Evolutionary conservation across 2,888 invertebrate genomes (phyloP).

Genomic region (Nezara viridula): DNA sequence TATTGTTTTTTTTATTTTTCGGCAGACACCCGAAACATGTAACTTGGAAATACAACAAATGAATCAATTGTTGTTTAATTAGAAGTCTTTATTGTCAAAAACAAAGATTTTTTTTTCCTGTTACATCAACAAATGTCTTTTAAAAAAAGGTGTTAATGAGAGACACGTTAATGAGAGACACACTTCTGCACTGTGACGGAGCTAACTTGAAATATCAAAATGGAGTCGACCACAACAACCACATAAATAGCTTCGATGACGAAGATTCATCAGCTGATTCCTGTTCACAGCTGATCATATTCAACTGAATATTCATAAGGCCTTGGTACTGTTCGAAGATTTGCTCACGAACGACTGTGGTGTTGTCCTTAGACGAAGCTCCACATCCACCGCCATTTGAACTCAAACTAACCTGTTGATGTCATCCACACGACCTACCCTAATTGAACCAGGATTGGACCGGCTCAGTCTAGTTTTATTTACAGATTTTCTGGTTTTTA

Average conservation of each 20-base stretch:
- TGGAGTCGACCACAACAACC: not conserved
- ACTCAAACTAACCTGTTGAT: not conserved
- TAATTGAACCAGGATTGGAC: not conserved
- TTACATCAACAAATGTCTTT: no score
- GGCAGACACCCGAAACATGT: no score
- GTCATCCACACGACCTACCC: not conserved
- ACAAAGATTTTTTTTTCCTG: no score
- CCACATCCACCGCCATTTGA: not conserved
- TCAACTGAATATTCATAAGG: not conserved
- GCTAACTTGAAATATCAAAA: not conserved
- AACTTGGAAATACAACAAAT: no score
- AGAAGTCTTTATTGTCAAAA: no score
- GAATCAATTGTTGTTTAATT: no score
- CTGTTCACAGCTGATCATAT: not conserved
- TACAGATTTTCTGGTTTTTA: not conserved
- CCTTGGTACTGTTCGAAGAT: no score
- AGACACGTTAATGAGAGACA: no score
- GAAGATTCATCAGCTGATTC: not conserved
- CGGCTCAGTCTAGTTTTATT: not conserved
- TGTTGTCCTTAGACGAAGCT: not conserved
- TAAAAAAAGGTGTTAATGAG: no score
- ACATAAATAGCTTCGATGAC: not conserved
- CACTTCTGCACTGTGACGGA: no score
- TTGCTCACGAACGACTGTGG: not conserved
- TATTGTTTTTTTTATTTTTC: no score